Evolutionary conservation across 2,888 invertebrate species (phyloP), one percentile per base, ranked within the genome.

Genomic region (Cordilura impudica): DNA sequence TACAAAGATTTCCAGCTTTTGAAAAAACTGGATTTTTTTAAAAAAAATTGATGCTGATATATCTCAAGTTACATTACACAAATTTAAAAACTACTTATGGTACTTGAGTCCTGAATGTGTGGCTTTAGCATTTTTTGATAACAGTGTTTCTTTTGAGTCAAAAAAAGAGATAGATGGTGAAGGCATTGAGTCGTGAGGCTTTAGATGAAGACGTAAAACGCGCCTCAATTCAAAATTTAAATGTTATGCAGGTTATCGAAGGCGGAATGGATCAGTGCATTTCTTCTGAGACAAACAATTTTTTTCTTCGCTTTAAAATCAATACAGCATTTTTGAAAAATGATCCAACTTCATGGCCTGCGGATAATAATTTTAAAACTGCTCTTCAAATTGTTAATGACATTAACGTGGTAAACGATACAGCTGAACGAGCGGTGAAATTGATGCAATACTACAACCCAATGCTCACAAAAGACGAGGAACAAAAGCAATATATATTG

Each of bases 101-200:
- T 43, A 43, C 43, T 43, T 43, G 43, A 43, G 43, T 43, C 43
- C 43, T 43, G n/a, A n/a, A n/a, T n/a, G n/a, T n/a, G n/a, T n/a
- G n/a, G 39, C 39, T 39, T 39, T 39, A 39, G 39, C 39, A 39
- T 47, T 47, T 47, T 47, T 47, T 47, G 47, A 47, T 47, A 47
- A 47, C 47, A 47, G 47, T 39, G 49, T 49, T 49, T 49, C 49
- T 49, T 19, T 49, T 49, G 49, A 49, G 49, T 53, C 51, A 26
- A 61, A 61, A 18, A 61, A 61, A 61, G 61, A n/a, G n/a, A n/a
- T n/a, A 43, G 61, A 61, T 61, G 61, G 61, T 61, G 43, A 61
- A 61, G 21, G 21, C 45, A 61, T 61, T 61, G 61, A 61, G 45
- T 43, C 61, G 61, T 61, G 61, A 61, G 61, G 31, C 61, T 61